A percentile compares a stretch with the other conserved stretches of the same genome.
Evolutionary conservation across 2,888 invertebrate species (phyloP).

Genomic region (Chironomus riparius): DNA sequence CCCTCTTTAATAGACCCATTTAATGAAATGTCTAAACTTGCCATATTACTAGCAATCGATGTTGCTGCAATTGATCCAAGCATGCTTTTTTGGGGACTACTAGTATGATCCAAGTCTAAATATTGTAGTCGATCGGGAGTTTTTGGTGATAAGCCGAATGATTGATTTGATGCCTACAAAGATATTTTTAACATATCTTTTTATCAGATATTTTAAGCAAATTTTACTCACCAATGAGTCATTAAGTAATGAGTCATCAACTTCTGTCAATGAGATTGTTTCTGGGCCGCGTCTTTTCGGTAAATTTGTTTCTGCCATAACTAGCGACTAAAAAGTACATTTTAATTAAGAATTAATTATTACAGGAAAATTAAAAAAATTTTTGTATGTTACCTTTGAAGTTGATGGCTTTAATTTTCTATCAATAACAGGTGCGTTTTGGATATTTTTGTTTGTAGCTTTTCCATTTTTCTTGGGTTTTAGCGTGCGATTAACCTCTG

Average conservation of each 20-base stretch:
- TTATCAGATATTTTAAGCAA: too few species aligned
- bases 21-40: constrained; percentile 4
- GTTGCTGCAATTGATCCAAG: constrained; percentile 32
- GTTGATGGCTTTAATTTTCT: constrained; percentile 53
- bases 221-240: constrained; percentile 18
- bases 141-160: constrained; percentile 16
- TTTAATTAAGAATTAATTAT: background rate
- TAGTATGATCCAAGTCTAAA: constrained; percentile 65
- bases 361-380: too few species aligned
- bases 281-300: constrained; percentile 37
- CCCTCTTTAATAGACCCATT: background rate
- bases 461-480: constrained; percentile 52
- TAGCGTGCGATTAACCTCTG: constrained; percentile 69
- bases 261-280: constrained; percentile 32
- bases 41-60: constrained; percentile 39
- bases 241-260: constrained; percentile 4
- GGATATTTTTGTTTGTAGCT: background rate
- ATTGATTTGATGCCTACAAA: constrained; percentile 15
- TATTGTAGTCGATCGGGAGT: constrained; percentile 55
- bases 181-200: background rate
- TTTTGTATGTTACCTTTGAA: constrained; percentile 39
- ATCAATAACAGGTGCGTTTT: constrained; percentile 50
- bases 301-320: constrained; percentile 30
- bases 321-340: constrained; percentile 1
- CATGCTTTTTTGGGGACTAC: constrained; percentile 31